These are phyloP conservation scores for Orthonevra nobilis DNA, from an alignment of 2,888 invertebrate genomes.

Conservation along the genomic window DNA sequence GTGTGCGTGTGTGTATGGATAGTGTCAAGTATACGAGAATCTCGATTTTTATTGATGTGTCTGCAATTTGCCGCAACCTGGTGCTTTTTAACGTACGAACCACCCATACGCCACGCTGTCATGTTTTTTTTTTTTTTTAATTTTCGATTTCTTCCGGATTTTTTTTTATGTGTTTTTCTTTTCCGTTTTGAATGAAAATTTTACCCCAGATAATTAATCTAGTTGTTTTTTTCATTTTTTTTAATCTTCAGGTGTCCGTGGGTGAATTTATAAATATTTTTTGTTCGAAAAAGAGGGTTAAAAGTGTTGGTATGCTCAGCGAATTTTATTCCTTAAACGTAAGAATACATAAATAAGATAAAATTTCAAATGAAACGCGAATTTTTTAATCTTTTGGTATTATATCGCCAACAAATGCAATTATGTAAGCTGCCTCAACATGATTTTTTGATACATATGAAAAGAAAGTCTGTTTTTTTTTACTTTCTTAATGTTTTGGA, in stretches of 20 bases:
- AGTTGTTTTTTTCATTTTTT: constrained; percentile 1
- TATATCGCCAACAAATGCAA: no score
- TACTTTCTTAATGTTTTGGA: no score
- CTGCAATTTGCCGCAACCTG: constrained; percentile 56
- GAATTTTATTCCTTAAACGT: no score
- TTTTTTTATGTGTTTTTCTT: constrained; percentile 4
- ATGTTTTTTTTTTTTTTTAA: constrained; percentile 2
- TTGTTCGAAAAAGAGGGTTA: no score
- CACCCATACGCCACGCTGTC: neutral
- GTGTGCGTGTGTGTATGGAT: constrained; percentile 13
- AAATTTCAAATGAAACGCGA: no score
- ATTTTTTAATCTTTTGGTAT: no score
- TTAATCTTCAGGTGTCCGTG: constrained; percentile 42
- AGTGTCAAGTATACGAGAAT: constrained; percentile 17
- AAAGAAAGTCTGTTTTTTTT: no score
- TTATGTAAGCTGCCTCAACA: no score
- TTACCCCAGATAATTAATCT: no score
- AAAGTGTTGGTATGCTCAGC: no score
- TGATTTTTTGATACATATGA: no score
- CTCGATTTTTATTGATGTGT: neutral
- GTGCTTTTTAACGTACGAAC: constrained; percentile 25
- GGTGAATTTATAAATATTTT: neutral
- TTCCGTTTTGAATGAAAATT: neutral
- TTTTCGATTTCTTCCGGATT: constrained; percentile 22
- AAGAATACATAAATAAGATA: no score